Base-by-base conservation (phyloP, 2,888 invertebrate genomes). In the Eupithecia subumbrata region DNA sequence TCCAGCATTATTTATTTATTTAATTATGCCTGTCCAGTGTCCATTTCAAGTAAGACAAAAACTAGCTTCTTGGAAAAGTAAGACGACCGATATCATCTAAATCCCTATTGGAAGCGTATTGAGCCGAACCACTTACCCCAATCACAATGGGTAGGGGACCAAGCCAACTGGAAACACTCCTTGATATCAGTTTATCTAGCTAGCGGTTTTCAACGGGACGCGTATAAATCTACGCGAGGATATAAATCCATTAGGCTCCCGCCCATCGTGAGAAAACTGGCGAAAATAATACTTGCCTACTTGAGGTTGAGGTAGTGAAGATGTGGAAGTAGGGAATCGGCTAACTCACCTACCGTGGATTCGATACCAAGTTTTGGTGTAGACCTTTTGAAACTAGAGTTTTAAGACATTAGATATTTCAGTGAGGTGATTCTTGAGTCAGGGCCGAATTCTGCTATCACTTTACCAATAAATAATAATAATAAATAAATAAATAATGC, bases 161-260 rank as follows among this genome's bases (percentile, higher is more conserved):
- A 34, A 71, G 34, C 22, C 37, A 43, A 71, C 63, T 43, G 40
- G 70, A 56, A 71, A 63, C 63, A 63, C 63, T 71, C 40, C 67
- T 67, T 68, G 43, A 68, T 68, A 68, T 73, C 74, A 72, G 80
- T 82, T 82, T 82, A 83, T 81, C 80, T 81, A 80, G 79, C 80
- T 81, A 80, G 79, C 79, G 82, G 80, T 82, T 60, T 68, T 74
- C 43, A 48, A 69, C 78, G 80, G 83, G 84, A 78, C 81, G 78
- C 48, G 63, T 45, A 84, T 86, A 85, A 86, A 86, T 86, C 83
- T 80, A 71, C 60, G 64, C 70, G 77, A 76, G 82, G 82, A 81
- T 80, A 86, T 86, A 86, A 82, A 82, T 82, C 81, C 73, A 79
- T 82, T 83, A 81, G 78, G 76, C 79, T 77, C 78, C 80, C 82